A percentile compares a stretch with the other conserved stretches of the same genome.
These are phyloP conservation scores for Atrichornis clamosus DNA, from an alignment of 2,113 vertebrate species.

Conservation along the genomic window DNA sequence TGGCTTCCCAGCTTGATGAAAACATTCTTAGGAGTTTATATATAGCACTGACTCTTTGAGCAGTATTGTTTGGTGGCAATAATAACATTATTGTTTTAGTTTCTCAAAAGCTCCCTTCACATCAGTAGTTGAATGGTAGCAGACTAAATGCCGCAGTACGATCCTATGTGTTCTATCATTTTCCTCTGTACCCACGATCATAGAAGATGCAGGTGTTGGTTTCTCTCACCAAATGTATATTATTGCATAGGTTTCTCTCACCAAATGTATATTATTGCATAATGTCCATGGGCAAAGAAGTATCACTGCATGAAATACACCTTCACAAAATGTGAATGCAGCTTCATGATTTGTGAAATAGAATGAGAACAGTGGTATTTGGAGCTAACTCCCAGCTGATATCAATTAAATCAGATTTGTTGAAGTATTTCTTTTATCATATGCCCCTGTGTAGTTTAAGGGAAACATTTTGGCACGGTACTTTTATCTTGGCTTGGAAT, in stretches of 20 bases:
- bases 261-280: background rate
- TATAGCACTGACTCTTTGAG: constrained; percentile 69
- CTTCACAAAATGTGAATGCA: background rate
- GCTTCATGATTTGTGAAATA: background rate
- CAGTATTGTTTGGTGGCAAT: constrained; percentile 69
- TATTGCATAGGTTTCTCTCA: background rate
- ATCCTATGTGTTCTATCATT: background rate
- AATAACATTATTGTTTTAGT: constrained; percentile 72
- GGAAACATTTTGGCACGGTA: background rate
- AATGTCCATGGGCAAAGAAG: background rate
- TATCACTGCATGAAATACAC: background rate
- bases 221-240: background rate
- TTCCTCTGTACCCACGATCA: background rate
- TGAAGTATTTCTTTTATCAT: background rate
- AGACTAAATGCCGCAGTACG: background rate
- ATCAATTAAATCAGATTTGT: background rate
- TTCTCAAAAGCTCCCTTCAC: constrained; percentile 71
- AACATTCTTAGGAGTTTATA: constrained; percentile 71
- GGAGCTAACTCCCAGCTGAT: background rate
- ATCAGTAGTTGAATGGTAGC: constrained; percentile 25
- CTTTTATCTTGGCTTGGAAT: background rate
- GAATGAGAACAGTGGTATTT: background rate
- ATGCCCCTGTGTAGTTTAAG: background rate
- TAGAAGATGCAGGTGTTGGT: background rate
- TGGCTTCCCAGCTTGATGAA: constrained; percentile 66